A percentile compares a stretch with the other conserved stretches of the same genome.
Evolutionary conservation across 2,888 invertebrate species (phyloP).

Genomic region (Chaetoderma sp.): DNA sequence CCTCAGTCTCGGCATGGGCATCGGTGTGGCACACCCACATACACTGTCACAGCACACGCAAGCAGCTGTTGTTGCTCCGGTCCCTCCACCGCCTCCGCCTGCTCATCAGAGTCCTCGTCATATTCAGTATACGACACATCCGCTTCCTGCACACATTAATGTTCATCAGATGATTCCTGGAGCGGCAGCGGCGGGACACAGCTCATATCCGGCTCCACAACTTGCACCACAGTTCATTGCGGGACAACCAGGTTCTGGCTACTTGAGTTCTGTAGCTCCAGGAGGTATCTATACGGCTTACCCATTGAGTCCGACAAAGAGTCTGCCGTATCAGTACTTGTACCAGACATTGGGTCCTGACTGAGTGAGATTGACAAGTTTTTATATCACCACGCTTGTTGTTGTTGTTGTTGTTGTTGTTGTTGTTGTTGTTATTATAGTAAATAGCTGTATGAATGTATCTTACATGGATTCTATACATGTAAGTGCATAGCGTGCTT

Average conservation of each 20-base stretch:
- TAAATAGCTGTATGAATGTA: too few species aligned
- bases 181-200: slow-evolving; percentile 45
- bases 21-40: too few species aligned
- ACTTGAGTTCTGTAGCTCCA: slow-evolving; percentile 71
- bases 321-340: slow-evolving; percentile 76
- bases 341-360: slow-evolving; percentile 79
- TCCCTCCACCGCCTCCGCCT: slow-evolving; percentile 85
- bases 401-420: too few species aligned
- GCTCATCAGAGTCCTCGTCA: slow-evolving; percentile 80
- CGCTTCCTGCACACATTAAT: slow-evolving; percentile 85
- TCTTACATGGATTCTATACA: too few species aligned
- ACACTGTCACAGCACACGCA: too few species aligned
- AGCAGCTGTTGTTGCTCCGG: too few species aligned
- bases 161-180: slow-evolving; percentile 68
- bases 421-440: too few species aligned
- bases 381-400: too few species aligned
- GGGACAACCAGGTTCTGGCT: slow-evolving; percentile 78
- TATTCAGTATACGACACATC: slow-evolving; percentile 77
- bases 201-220: slow-evolving; percentile 31
- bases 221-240: slow-evolving; percentile 71
- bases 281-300: slow-evolving; percentile 76
- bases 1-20: too few species aligned
- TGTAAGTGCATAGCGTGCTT: too few species aligned
- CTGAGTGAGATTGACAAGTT: too few species aligned
- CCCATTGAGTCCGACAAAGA: slow-evolving; percentile 79